Evolutionary conservation across 2,797 vertebrate species (phyloP), one percentile per base, ranked within the genome.

Genomic region (Australoheros facetus): DNA sequence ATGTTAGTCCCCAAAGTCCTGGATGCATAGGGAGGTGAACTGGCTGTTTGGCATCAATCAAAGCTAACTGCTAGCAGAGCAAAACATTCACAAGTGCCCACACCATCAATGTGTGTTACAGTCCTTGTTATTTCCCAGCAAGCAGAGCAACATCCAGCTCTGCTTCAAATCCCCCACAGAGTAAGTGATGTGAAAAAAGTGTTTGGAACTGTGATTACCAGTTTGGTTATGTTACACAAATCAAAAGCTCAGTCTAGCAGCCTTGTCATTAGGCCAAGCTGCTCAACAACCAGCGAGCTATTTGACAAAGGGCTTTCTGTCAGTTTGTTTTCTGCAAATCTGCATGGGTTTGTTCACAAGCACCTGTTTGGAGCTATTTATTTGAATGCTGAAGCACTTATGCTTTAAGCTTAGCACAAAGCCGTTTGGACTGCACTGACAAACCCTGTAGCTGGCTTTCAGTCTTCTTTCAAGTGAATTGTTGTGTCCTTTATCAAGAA

Each of bases 291-390:
- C 56, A 77, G 45, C 5, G 7, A 56, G 28, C 66, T 66, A 17
- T 76, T 76, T 76, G 72, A 73, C 59, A 45, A 73, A 73, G 21
- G 6, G 34, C 70, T 74, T 81, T 70, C 71, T 75, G 45, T 72
- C 57, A 10, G 58, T 77, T 78, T 83, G 7, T 73, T 69, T 7
- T 79, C 23, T 73, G 42, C 51, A 75, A 71, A 77, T 45, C 58
- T 74, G 14, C 39, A 48, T 3, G 5, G 12, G 23, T 80, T 54
- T 57, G 42, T 57, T 32, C 39, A 53, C 30, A 73, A 59, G 10
- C 53, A 62, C 56, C 56, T 74, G 71, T 78, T 78, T 64, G 56
- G 37, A 72, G 30, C 71, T 30, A 51, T 71, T 32, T 39, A 14
- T 55, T n/a, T 48, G 26, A 62, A 54, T 60, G 56, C 58, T 71